Base-by-base conservation (phyloP, 2,888 invertebrate genomes). In the Tachina fera region DNA sequence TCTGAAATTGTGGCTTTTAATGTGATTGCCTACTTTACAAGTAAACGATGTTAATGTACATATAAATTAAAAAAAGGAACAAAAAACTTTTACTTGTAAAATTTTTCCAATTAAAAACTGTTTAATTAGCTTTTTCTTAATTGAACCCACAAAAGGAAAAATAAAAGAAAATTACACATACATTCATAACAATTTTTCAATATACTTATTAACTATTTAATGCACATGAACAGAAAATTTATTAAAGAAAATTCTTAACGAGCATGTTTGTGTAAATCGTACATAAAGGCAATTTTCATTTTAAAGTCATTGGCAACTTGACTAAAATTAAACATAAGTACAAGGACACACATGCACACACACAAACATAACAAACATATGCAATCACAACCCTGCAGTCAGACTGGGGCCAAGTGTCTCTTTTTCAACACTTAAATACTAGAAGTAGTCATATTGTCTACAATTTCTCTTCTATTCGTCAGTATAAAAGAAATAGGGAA, bases 41-140 rank as follows among this genome's bases (percentile, higher is more conserved):
- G 2, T 6, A 19, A 14, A 49, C 9, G 9, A 56, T 6, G 31
- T 31, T 31, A n/a, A 47, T 31, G 1, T 1, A 22, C 1, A 13
- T 3, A 43, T 61, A 63, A 0, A 43, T 41, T n/a, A 22, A 53
- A 43, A 63, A 14, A 39, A 11, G 1, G 3, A 61, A 43, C n/a
- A 3, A 10, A 49, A 58, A 67, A 43, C 3, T 9, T 31, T 58
- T 49, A 16, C 67, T 51, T 74, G 58, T 51, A 67, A n/a, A 74
- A 58, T 61, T 61, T 81, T 67, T 68, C 81, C 81, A 81, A 81
- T 81, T 81, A 81, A 81, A 81, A 81, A 75, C 61, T 75, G 81
- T 70, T 75, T 81, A 75, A 81, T 81, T 45, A 75, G 75, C 61
- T 75, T 70, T 67, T 81, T 53, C 75, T 68, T 70, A 41, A 63